Conservation (phyloP, 53 echinoderm and acorn worm species). For the Echinometra lucunter region DNA sequence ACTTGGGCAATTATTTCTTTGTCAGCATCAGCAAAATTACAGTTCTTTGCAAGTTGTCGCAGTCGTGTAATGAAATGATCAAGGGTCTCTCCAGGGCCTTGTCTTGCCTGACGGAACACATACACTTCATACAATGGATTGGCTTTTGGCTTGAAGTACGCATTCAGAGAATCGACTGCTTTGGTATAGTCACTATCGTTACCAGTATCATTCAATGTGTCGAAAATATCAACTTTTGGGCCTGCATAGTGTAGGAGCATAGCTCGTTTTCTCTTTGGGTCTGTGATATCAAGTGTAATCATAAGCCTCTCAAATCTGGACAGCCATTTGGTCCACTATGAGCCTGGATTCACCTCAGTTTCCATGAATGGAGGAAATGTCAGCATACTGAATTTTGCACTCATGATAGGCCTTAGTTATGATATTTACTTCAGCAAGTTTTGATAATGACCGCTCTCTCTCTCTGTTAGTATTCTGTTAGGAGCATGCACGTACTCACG, state of each 20-base stretch:
- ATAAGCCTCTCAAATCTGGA: slow-evolving; percentile 62
- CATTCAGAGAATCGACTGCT: slow-evolving; percentile 7
- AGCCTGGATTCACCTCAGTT: slow-evolving; percentile 11
- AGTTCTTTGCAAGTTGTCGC: too few relatives aligned
- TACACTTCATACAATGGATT: slow-evolving; percentile 50
- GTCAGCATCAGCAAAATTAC: too few relatives aligned
- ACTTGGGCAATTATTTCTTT: too few relatives aligned
- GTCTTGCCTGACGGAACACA: slow-evolving; percentile 70
- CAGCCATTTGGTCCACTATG: slow-evolving; percentile 68
- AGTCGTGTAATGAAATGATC: too few relatives aligned
- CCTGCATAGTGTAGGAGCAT: slow-evolving; percentile 63
- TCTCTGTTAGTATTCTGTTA: too few relatives aligned
- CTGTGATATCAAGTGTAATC: slow-evolving; percentile 61
- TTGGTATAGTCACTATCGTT: slow-evolving; percentile 53
- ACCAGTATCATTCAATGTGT: slow-evolving; percentile 48
- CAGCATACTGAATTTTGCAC: too few relatives aligned
- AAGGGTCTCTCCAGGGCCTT: neutral
- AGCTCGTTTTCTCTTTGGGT: neutral
- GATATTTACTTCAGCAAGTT: too few relatives aligned
- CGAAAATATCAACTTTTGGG: slow-evolving; percentile 63
- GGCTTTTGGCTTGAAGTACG: slow-evolving; percentile 42
- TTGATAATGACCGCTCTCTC: too few relatives aligned
- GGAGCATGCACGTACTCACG: too few relatives aligned
- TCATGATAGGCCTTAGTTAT: too few relatives aligned
- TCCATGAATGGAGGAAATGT: slow-evolving; percentile 41